Percentiles rank a stretch among this genome's conserved stretches.
Conservation (phyloP, 2,888 invertebrate genomes). For the Torymus tubicola region DNA sequence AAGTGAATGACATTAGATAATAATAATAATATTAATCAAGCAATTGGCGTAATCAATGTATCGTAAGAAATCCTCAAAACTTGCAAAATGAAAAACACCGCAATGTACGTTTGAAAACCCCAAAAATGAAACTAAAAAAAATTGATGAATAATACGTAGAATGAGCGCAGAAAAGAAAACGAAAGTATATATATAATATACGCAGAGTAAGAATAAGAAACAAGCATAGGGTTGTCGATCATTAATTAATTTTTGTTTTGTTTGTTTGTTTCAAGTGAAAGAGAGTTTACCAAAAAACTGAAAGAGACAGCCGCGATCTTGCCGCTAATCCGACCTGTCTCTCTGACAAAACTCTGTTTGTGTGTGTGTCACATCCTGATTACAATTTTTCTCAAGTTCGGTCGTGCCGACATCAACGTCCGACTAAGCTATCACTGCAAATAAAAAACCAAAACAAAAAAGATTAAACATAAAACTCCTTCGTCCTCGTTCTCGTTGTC, state of each 20-base stretch:
- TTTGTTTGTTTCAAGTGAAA: conserved; percentile 52
- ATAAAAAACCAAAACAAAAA: conserved; percentile 67
- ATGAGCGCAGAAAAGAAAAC: conserved; percentile 55
- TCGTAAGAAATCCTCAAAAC: not conserved
- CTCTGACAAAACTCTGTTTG: conserved; percentile 62
- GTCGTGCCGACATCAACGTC: conserved; percentile 68
- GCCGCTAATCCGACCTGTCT: conserved; percentile 71
- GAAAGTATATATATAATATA: conserved; percentile 34
- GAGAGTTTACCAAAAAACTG: conserved; percentile 69
- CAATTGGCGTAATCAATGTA: not conserved
- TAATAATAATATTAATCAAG: conserved; percentile 15
- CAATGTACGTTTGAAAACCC: not conserved
- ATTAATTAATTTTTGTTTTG: not conserved
- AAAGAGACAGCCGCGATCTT: conserved; percentile 69
- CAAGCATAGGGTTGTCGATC: conserved; percentile 48
- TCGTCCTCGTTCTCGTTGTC: not conserved
- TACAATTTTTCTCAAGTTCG: conserved; percentile 58
- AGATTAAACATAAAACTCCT: conserved; percentile 51
- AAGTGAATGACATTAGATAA: not conserved
- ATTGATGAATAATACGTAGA: conserved; percentile 52
- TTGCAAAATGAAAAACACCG: not conserved
- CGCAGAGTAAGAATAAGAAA: conserved; percentile 48
- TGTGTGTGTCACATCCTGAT: conserved; percentile 66
- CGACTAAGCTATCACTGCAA: conserved; percentile 75
- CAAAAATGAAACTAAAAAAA: conserved; percentile 33